Evolutionary conservation across 2,113 vertebrate genomes (phyloP).

Genomic region (Coturnix japonica): DNA sequence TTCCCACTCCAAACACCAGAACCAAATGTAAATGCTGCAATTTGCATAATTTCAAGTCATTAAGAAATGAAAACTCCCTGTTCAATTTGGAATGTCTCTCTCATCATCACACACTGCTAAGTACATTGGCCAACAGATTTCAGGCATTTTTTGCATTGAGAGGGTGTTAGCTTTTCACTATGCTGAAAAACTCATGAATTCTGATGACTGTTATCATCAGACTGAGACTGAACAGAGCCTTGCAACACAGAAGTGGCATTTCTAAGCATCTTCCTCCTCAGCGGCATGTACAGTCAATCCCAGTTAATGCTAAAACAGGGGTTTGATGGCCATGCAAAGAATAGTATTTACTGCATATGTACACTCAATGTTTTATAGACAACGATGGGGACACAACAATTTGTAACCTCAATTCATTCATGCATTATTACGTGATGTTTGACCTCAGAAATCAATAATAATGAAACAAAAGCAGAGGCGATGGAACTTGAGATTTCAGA

Average conservation of each 20-base stretch:
- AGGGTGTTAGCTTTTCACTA: slow-evolving; percentile 46
- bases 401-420: slow-evolving; percentile 43
- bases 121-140: slow-evolving; percentile 38
- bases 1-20: slow-evolving; percentile 22
- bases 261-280: background rate
- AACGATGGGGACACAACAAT: background rate
- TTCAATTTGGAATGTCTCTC: slow-evolving; percentile 30
- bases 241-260: background rate
- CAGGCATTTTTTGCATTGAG: slow-evolving; percentile 30
- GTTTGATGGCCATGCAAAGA: slow-evolving; percentile 5
- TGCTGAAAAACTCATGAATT: slow-evolving; percentile 43
- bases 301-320: background rate
- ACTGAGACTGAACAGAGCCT: background rate
- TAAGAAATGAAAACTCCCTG: slow-evolving; percentile 29
- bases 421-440: slow-evolving; percentile 18
- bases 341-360: background rate
- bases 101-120: slow-evolving; percentile 3
- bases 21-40: slow-evolving; percentile 28
- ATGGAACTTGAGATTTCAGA: slow-evolving; percentile 57
- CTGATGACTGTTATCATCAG: slow-evolving; percentile 29
- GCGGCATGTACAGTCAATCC: background rate
- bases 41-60: slow-evolving; percentile 33
- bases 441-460: slow-evolving; percentile 63
- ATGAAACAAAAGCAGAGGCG: slow-evolving; percentile 65
- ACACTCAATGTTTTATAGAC: slow-evolving; percentile 11